Evolutionary conservation across 2,113 vertebrate species (phyloP).

Genomic region (cat (Felis catus)): F.catus_Fca126_mat1.0 CM031421.1:107314001-107314500

Average conservation of each 20-base stretch:
- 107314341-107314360: fast-evolving
- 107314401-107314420: fast-evolving
- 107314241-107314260: background rate
- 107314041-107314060: too few species aligned
- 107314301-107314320: too few species aligned
- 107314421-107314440: background rate
- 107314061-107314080: background rate
- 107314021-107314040: background rate
- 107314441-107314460: background rate
- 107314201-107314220: fast-evolving
- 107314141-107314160: background rate
- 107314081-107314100: background rate
- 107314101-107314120: background rate
- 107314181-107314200: background rate
- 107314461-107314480: background rate
- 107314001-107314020: fast-evolving
- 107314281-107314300: background rate
- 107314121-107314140: background rate
- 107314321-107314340: background rate
- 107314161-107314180: background rate
- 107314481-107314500: background rate
- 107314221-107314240: background rate
- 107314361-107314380: background rate
- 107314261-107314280: background rate
- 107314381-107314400: background rate